These are phyloP conservation scores for Melanotus villosus DNA, from an alignment of 2,888 invertebrate genomes.

Conservation along the genomic window DNA sequence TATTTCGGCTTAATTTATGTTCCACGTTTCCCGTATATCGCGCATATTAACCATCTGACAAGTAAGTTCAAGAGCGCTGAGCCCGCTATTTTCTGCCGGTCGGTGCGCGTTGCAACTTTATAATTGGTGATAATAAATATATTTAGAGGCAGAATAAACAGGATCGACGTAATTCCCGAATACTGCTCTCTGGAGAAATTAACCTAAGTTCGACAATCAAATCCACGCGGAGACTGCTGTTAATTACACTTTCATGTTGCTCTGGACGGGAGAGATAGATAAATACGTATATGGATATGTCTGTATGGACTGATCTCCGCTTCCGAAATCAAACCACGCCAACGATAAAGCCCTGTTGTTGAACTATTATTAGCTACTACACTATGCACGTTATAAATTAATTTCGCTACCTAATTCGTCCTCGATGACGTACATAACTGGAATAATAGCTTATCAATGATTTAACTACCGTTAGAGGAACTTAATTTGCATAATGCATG, in stretches of 20 bases:
- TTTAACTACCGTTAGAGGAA: constrained; percentile 16
- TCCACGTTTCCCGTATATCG: constrained; percentile 43
- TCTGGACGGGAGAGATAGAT: constrained; percentile 53
- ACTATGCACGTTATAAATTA: constrained; percentile 50
- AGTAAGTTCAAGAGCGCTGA: constrained; percentile 51
- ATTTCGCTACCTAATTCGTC: constrained; percentile 45
- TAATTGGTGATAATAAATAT: constrained; percentile 55
- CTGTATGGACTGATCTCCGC: constrained; percentile 51
- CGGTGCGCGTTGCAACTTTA: constrained; percentile 47
- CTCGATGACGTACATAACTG: constrained; percentile 34
- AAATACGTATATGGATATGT: constrained; percentile 49
- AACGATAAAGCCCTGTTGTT: constrained; percentile 40
- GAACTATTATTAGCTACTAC: constrained; percentile 39
- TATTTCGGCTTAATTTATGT: constrained; percentile 59
- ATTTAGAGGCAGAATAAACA: constrained; percentile 54
- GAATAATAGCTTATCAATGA: constrained; percentile 34
- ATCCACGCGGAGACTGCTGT: constrained; percentile 57
- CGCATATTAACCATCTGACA: constrained; percentile 51
- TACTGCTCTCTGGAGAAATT: constrained; percentile 64
- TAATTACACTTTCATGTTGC: constrained; percentile 59
- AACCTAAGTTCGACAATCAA: constrained; percentile 61
- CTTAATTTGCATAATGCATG: constrained; percentile 6
- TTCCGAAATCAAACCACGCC: constrained; percentile 43
- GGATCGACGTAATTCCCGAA: constrained; percentile 53
- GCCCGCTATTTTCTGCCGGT: constrained; percentile 38